A percentile compares a stretch with the other conserved stretches of the same genome.
Conservation (phyloP, 2,888 invertebrate genomes). For the Ichneumoninae sp. region DNA sequence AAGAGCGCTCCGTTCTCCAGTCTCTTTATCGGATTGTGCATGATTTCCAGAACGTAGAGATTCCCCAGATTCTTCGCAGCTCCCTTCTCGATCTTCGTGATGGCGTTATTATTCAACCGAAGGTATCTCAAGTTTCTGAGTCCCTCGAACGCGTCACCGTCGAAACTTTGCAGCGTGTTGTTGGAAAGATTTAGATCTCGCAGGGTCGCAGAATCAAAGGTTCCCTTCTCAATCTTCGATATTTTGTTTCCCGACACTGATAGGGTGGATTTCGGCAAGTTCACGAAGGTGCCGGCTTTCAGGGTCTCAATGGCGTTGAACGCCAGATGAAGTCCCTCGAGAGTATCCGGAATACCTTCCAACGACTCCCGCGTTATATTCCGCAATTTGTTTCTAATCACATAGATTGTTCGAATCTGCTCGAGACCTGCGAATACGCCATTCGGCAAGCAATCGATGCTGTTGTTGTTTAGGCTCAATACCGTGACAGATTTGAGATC, state of each 20-base stretch:
- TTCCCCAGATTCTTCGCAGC: conserved; percentile 46
- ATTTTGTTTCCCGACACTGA: conserved; percentile 51
- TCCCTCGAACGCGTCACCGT: conserved; percentile 51
- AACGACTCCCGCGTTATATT: conserved; percentile 81
- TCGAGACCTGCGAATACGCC: conserved; percentile 81
- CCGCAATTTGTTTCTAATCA: conserved; percentile 83
- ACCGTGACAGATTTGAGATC: conserved; percentile 65
- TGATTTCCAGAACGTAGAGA: conserved; percentile 43
- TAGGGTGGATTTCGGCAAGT: conserved; percentile 61
- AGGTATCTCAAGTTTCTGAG: conserved; percentile 39
- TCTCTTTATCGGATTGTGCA: conserved; percentile 81
- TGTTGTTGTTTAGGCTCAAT: conserved; percentile 70
- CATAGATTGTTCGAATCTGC: conserved; percentile 82
- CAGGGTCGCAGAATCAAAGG: conserved; percentile 52
- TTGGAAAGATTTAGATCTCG: conserved; percentile 67
- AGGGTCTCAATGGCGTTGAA: conserved; percentile 82
- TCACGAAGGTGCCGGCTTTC: conserved; percentile 82
- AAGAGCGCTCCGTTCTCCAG: conserved; percentile 78
- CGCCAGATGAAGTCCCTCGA: conserved; percentile 83
- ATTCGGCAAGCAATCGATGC: conserved; percentile 74
- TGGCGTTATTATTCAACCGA: conserved; percentile 34
- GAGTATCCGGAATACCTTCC: conserved; percentile 76
- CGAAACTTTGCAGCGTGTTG: conserved; percentile 52
- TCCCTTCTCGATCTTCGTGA: conserved; percentile 45
- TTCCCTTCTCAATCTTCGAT: conserved; percentile 44